Conservation (phyloP, 2,113 vertebrate species). For the Spheniscus mendiculus region DNA sequence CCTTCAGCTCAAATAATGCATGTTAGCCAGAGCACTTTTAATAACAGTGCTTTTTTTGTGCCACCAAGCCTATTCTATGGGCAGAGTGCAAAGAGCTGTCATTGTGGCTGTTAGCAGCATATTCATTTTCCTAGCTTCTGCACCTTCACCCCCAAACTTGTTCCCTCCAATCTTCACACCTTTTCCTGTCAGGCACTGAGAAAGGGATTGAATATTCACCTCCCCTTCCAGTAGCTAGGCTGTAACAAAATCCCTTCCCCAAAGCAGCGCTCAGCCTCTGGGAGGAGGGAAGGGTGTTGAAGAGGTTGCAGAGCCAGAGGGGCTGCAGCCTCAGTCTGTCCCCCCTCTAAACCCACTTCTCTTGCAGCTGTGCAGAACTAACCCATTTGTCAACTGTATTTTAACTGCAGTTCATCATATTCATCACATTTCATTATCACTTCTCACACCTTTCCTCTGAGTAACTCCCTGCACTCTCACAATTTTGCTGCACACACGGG, state of each 20-base stretch:
- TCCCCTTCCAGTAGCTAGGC: background rate
- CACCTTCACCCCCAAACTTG: background rate
- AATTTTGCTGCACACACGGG: background rate
- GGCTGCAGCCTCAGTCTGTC: background rate
- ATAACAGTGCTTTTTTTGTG: background rate
- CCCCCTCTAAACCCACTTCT: background rate
- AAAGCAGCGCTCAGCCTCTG: background rate
- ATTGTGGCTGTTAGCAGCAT: background rate
- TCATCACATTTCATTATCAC: background rate
- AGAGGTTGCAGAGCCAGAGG: background rate
- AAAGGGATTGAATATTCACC: background rate
- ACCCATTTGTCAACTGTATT: background rate
- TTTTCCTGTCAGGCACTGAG: background rate
- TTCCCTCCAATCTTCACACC: background rate
- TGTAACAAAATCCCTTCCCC: background rate
- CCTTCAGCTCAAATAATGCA: background rate
- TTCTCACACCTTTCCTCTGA: background rate
- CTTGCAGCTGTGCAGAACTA: background rate
- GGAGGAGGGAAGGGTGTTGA: background rate
- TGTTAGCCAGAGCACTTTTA: fast-evolving
- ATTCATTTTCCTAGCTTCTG: background rate
- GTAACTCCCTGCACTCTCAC: fast-evolving
- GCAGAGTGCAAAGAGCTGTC: background rate
- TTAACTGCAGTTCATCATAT: background rate
- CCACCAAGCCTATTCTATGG: background rate